Percentiles rank a stretch among this genome's conserved stretches.
Evolutionary conservation across 2,113 vertebrate genomes (phyloP).

Genomic region (Tretioscincus oriximinensis): DNA sequence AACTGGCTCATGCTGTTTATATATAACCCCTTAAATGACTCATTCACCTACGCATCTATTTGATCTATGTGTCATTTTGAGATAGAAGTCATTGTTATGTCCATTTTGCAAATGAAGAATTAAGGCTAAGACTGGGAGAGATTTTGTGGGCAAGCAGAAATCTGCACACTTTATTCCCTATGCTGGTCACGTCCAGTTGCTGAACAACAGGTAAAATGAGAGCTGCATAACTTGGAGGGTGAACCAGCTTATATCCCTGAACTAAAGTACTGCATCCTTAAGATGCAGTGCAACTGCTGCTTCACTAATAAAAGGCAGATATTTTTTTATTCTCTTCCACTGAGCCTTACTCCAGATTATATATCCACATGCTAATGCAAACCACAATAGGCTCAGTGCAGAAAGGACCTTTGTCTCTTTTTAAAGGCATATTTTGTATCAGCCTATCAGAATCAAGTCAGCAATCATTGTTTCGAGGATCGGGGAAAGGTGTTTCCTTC

Average conservation of each 20-base stretch:
- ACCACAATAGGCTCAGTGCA: too few species aligned
- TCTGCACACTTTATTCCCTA: background rate
- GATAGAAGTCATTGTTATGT: background rate
- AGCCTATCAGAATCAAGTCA: background rate
- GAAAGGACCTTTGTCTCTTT: accelerated
- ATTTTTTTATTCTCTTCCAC: background rate
- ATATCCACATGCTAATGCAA: too few species aligned
- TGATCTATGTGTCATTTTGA: background rate
- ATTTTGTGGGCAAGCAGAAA: background rate
- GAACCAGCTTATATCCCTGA: background rate
- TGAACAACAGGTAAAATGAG: background rate
- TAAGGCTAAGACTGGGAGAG: background rate
- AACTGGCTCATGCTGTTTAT: background rate
- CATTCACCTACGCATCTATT: background rate
- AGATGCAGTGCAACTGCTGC: background rate
- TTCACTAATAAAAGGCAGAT: background rate
- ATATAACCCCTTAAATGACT: background rate
- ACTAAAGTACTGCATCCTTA: too few species aligned
- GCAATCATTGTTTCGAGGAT: background rate
- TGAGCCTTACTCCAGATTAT: too few species aligned
- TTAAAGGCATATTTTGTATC: accelerated
- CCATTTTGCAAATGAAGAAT: background rate
- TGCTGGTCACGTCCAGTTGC: background rate
- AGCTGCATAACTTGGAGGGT: background rate
- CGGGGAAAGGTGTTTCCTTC: background rate